Base-by-base conservation (phyloP, 2,797 vertebrate species). In the Pseudochaenichthys georgianus region DNA sequence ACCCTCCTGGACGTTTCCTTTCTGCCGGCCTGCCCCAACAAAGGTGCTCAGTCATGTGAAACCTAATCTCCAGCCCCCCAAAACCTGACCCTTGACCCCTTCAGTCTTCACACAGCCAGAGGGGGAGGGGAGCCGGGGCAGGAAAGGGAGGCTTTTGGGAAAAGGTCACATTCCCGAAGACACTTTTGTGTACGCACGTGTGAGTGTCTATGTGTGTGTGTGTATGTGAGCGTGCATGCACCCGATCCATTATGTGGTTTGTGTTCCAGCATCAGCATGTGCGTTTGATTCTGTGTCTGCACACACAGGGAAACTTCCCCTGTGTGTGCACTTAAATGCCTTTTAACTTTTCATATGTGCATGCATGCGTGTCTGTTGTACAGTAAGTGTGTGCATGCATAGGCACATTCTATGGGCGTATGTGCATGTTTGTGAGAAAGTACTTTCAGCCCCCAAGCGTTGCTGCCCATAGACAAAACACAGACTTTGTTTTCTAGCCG, bases 381-480 rank as follows among this genome's bases (percentile, higher is more conserved):
- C 82, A 75, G 75, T 68, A 76, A 46, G 75, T 42, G 12, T 75
- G 73, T 51, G 70, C 9, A 13, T 64, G 57, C 53, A 64, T 42
- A 38, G 50, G 15, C 64, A 28, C 54, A 65, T 41, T 61, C 52
- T 64, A 74, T 66, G 75, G 65, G 45, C 55, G 41, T 64, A 58
- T 84, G 81, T 82, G 81, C 19, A 52, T 85, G 83, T 91, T 88
- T 91, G 85, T 80, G 82, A 85, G 80, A 92, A 92, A 91, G 92
- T 91, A 89, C 88, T 90, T 87, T 94, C 88, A 94, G 87, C 87
- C 82, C 95, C 88, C 90, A 91, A 95, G 95, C 93, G 84, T 78
- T 77, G 60, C 84, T 90, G 88, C 90, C 91, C 87, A 88, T 95
- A 97, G 96, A 97, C 96, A 96, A 96, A 97, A 97, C 96, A 96